Percentiles rank a stretch among this genome's conserved stretches.
Conservation (phyloP, 2,113 vertebrate genomes). For the Gambusia affinis region DNA sequence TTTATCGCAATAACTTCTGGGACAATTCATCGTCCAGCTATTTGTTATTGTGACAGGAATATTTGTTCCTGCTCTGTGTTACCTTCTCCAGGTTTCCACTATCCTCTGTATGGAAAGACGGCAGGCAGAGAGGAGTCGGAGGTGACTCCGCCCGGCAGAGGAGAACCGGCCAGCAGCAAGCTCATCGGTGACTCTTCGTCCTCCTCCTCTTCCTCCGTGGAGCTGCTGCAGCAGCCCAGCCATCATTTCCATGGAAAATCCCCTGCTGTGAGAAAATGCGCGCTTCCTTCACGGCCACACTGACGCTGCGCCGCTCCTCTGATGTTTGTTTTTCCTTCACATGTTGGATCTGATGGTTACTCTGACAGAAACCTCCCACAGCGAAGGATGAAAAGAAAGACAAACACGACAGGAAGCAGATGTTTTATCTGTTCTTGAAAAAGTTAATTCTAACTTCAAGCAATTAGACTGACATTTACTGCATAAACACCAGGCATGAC, state of each 20-base stretch:
- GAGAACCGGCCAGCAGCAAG: constrained; percentile 84
- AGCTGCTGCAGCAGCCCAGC: constrained; percentile 93
- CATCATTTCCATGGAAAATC: constrained; percentile 94
- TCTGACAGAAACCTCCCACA: background rate
- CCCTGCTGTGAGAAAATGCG: constrained; percentile 85
- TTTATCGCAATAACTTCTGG: too few relatives aligned
- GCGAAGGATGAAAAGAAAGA: background rate
- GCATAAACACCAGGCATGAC: background rate
- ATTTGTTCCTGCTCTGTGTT: too few relatives aligned
- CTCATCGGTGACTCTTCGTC: constrained; percentile 81
- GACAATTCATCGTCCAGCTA: too few relatives aligned
- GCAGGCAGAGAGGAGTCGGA: constrained; percentile 95
- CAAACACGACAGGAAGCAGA: background rate
- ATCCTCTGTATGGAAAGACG: constrained; percentile 97
- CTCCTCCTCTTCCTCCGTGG: constrained; percentile 83
- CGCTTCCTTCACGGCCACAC: background rate
- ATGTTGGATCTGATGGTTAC: constrained; percentile 3
- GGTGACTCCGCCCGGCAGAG: constrained; percentile 87
- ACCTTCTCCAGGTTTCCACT: constrained; percentile 88
- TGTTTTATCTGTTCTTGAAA: background rate
- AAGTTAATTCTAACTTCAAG: constrained; percentile 1
- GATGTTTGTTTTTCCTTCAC: constrained; percentile 16
- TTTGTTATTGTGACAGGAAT: too few relatives aligned
- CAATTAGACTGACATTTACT: background rate
- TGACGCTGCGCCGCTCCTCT: background rate